phyloP scores from a whole-genome alignment of 2,888 invertebrate species.

The Oithona nana region DNA sequence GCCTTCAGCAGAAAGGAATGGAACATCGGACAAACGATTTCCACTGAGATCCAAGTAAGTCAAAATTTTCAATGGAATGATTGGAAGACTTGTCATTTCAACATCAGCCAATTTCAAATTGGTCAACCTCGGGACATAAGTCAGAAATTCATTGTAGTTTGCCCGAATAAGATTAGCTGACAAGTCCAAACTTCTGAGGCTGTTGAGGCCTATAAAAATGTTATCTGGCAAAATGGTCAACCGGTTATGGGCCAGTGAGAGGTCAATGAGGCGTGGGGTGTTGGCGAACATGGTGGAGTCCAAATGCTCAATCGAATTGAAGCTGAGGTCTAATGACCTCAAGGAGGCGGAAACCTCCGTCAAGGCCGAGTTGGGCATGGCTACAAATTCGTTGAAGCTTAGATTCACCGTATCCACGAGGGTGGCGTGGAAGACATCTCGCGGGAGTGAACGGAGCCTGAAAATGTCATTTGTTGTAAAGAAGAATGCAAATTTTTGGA shows the following conservation, averaged over 20 bases:
- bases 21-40: conserved; percentile 50
- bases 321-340: conserved; percentile 52
- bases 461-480: not conserved
- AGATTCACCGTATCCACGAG: conserved; percentile 24
- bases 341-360: conserved; percentile 59
- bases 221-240: conserved; percentile 69
- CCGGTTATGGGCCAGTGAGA: conserved; percentile 59
- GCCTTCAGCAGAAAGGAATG: conserved; percentile 44
- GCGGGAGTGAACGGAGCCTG: conserved; percentile 23
- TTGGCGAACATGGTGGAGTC: conserved; percentile 70
- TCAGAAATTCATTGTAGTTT: conserved; percentile 66
- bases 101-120: conserved; percentile 54
- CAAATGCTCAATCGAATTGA: conserved; percentile 62
- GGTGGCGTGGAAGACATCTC: conserved; percentile 24
- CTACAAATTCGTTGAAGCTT: conserved; percentile 24
- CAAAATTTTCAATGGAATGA: conserved; percentile 51
- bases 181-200: conserved; percentile 51
- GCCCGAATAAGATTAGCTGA: conserved; percentile 60
- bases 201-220: conserved; percentile 60
- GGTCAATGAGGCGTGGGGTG: conserved; percentile 52
- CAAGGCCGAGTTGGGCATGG: conserved; percentile 46
- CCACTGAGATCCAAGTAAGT: conserved; percentile 57
- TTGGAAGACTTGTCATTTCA: conserved; percentile 53
- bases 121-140: conserved; percentile 61
- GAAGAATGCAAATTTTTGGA: too few species aligned